Evolutionary conservation across 1,140 invertebrate genomes (phyloP), one percentile per base, ranked within the genome.

Genomic region (Trypoxylus dichotomus): DNA sequence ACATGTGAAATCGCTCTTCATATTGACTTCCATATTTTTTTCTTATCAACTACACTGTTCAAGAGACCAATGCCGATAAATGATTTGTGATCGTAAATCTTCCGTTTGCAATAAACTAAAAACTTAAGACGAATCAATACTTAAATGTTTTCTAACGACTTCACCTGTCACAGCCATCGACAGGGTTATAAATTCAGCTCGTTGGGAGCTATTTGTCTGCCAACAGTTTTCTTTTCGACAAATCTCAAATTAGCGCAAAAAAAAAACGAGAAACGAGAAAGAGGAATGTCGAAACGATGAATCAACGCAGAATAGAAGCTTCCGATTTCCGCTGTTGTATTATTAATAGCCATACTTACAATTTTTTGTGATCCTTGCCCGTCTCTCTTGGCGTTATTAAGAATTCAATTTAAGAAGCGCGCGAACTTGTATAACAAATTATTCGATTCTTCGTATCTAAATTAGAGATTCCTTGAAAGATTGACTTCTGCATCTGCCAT

Each of bases 71-170:
- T 68, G 5, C 25, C 11, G 27, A 29, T 25, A 68, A 68, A 68
- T 68, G 60, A 29, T 68, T 68, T 10, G 7, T 27, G 60, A 68
- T 68, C 60, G 60, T 68, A 68, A 68, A 68, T 68, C 60, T 68
- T 27, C 21, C 60, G 7, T 11, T 24, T 68, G 27, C 60, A 68
- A 68, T 68, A 68, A 68, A 68, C 24, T 68, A 68, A 29, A 68
- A 68, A 68, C 60, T 29, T 68, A 68, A 68, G 60, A 68, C 24
- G 60, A 68, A 68, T 68, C 60, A 68, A 68, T 68, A 68, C 21
- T 25, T 68, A 68, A 68, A 68, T 68, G 60, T 68, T 68, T 68
- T 68, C 27, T 68, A 68, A 68, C 60, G 60, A 68, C 60, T 68
- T 68, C 60, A 68, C 60, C 21, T 68, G 60, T 68, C 60, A 68